Percentiles rank a stretch among this genome's conserved stretches.
Conservation (phyloP, 2,797 vertebrate genomes). For the Moxostoma hubbsi region DNA sequence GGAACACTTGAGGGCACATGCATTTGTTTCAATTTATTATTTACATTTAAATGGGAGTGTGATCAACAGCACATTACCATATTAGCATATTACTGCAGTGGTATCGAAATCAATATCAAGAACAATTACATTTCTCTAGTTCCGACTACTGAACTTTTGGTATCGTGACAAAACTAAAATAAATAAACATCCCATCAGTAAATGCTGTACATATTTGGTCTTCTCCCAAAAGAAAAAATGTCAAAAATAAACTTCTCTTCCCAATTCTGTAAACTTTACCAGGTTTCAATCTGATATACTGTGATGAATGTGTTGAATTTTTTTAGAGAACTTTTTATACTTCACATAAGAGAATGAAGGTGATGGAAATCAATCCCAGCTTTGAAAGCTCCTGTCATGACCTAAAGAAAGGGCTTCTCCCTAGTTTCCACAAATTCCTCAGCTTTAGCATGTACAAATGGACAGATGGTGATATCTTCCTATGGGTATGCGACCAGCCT, state of each 20-base stretch:
- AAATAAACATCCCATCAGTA: not conserved
- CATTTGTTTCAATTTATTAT: no score
- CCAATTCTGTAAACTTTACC: not conserved
- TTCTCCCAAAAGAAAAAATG: not conserved
- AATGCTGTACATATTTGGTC: not conserved
- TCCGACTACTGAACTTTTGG: no score
- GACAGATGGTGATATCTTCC: conserved; percentile 56
- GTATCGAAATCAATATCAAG: no score
- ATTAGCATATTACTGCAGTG: no score
- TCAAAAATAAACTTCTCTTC: not conserved
- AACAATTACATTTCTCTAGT: no score
- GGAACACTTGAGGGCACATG: no score
- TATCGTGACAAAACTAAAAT: not conserved
- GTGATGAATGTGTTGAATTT: not conserved
- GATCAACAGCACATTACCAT: no score
- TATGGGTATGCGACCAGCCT: conserved; percentile 50
- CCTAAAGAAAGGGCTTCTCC: not conserved
- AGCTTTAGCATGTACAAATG: conserved; percentile 21
- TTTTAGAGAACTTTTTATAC: not conserved
- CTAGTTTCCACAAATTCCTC: conserved; percentile 14
- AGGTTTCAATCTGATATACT: not conserved
- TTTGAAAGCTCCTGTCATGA: not conserved
- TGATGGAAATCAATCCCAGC: not conserved
- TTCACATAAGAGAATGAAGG: not conserved
- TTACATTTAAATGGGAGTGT: no score